Evolutionary conservation across 2,888 invertebrate species (phyloP).

Genomic region (Sphaeridia pumilis): DNA sequence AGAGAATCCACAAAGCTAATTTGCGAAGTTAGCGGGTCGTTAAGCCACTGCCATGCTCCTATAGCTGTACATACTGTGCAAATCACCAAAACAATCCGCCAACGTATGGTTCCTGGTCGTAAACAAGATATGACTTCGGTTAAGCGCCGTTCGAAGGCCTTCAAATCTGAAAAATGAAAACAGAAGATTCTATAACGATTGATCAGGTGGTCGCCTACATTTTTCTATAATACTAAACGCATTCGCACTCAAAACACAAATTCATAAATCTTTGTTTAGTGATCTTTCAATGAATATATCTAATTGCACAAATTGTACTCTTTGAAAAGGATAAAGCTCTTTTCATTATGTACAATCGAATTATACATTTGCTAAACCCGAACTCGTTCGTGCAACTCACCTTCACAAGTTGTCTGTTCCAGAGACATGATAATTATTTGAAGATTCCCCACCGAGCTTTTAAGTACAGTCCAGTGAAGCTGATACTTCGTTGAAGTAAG

Average conservation of each 20-base stretch:
- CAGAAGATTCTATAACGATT: not conserved
- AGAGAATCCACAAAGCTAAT: slow-evolving; percentile 83
- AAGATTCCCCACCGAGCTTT: too few relatives aligned
- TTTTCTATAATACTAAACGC: too few relatives aligned
- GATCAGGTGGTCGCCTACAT: too few relatives aligned
- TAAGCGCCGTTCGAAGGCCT: slow-evolving; percentile 91
- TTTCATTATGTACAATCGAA: too few relatives aligned
- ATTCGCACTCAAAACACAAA: too few relatives aligned
- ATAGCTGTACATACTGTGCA: slow-evolving; percentile 83
- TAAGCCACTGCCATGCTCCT: slow-evolving; percentile 92
- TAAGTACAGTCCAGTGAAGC: too few relatives aligned
- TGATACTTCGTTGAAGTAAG: too few relatives aligned
- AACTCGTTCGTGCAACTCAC: slow-evolving; percentile 43
- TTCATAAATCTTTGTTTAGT: not conserved
- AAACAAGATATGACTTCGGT: slow-evolving; percentile 95
- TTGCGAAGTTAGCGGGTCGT: slow-evolving; percentile 84
- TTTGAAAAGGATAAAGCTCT: too few relatives aligned
- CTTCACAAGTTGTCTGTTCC: slow-evolving; percentile 85
- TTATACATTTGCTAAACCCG: too few relatives aligned
- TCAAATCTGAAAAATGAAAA: slow-evolving; percentile 63
- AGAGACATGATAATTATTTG: slow-evolving; percentile 60
- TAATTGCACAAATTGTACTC: too few relatives aligned
- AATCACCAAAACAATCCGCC: slow-evolving; percentile 80
- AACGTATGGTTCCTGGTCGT: slow-evolving; percentile 85
- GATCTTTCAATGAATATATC: too few relatives aligned